Percentiles rank a stretch among this genome's conserved stretches.
Conservation (phyloP, 1,140 invertebrate species). For the Physella acuta region DNA sequence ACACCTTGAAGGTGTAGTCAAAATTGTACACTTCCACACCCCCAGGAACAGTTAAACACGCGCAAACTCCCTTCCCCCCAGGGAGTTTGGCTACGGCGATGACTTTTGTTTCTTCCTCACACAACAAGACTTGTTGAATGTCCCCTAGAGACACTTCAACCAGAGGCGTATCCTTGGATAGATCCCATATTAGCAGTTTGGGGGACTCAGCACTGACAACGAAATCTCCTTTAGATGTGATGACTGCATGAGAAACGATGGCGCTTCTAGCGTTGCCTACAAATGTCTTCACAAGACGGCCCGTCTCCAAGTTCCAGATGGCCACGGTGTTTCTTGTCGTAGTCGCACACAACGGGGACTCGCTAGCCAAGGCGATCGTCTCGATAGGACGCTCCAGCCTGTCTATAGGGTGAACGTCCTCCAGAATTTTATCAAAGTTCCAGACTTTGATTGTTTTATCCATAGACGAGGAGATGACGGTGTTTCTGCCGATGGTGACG, state of each 20-base stretch:
- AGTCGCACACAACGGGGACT: slow-evolving; percentile 50
- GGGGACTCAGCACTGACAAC: slow-evolving; percentile 90
- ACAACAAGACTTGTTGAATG: slow-evolving; percentile 81
- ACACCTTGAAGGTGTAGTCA: slow-evolving; percentile 67
- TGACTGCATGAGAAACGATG: slow-evolving; percentile 82
- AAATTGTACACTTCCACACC: slow-evolving; percentile 79
- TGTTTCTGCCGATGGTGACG: slow-evolving; percentile 83
- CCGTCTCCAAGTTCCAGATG: slow-evolving; percentile 89
- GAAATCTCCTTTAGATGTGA: slow-evolving; percentile 80
- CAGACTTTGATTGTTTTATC: slow-evolving; percentile 97
- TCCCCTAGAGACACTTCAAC: slow-evolving; percentile 75
- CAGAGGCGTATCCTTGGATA: slow-evolving; percentile 75
- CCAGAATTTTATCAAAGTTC: slow-evolving; percentile 99
- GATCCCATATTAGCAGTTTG: slow-evolving; percentile 88
- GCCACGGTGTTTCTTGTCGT: slow-evolving; percentile 82
- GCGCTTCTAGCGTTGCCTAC: slow-evolving; percentile 90
- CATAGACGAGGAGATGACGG: slow-evolving; percentile 92
- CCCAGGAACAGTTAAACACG: slow-evolving; percentile 45
- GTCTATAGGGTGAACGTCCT: slow-evolving; percentile 94
- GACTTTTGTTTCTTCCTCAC: slow-evolving; percentile 80
- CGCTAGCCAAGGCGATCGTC: slow-evolving; percentile 66
- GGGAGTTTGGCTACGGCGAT: slow-evolving; percentile 73
- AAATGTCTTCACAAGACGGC: slow-evolving; percentile 77
- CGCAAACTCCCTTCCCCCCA: slow-evolving; percentile 38
- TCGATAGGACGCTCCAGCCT: slow-evolving; percentile 94